Conservation (phyloP, 1,140 invertebrate genomes). For the Drosophila trapezifrons region DNA sequence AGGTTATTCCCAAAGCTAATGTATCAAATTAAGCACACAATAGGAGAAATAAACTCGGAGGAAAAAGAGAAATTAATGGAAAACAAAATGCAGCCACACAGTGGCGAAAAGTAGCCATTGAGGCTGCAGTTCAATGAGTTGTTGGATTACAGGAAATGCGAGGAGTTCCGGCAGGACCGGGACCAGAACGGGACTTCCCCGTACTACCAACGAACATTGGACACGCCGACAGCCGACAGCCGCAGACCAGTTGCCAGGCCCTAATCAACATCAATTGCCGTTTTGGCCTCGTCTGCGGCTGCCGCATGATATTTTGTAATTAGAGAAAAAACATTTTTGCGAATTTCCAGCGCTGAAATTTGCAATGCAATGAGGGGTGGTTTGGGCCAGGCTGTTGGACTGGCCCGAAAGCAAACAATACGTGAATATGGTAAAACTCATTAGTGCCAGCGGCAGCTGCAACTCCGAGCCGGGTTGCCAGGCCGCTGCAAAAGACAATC, state of each 20-base stretch:
- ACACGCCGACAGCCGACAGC: not conserved
- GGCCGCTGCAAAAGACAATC: constrained; percentile 15
- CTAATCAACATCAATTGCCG: constrained; percentile 72
- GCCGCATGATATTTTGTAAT: constrained; percentile 66
- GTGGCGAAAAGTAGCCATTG: constrained; percentile 15
- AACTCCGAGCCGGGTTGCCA: constrained; percentile 1
- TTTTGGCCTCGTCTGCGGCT: constrained; percentile 34
- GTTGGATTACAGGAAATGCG: not conserved
- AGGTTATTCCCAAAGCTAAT: not conserved
- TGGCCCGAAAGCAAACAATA: constrained; percentile 55
- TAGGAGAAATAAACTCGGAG: not conserved
- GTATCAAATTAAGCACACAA: constrained; percentile 42
- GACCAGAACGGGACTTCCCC: not conserved
- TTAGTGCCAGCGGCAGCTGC: constrained; percentile 64
- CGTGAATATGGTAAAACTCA: constrained; percentile 76
- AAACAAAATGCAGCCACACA: constrained; percentile 18
- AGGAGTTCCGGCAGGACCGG: not conserved
- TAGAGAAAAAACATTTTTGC: constrained; percentile 62
- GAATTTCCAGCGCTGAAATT: constrained; percentile 44
- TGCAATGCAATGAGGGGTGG: constrained; percentile 30
- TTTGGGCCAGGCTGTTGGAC: not conserved
- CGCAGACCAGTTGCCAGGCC: constrained; percentile 18
- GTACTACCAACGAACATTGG: not conserved
- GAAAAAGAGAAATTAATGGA: not conserved
- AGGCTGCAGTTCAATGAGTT: not conserved